Base-by-base conservation (phyloP, 2,888 invertebrate species). In the Scaptodrosophila latifasciaeformis region DNA sequence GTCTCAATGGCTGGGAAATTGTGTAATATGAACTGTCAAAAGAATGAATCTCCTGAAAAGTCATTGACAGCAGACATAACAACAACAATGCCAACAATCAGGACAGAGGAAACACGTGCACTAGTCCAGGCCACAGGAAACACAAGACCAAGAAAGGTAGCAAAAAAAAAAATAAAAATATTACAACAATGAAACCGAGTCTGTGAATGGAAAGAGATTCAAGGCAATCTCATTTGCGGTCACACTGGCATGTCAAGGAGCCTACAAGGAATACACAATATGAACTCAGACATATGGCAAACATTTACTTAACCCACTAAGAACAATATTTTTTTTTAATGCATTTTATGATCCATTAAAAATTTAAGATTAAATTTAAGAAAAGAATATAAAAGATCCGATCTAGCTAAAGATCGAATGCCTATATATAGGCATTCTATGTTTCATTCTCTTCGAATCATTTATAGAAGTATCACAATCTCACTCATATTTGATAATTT, bases 211-310 rank as follows among this genome's bases (percentile, higher is more conserved):
- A 4, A 9, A 12, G 9, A 18, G 19, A 10, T 17, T 19, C 42
- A 49, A 43, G 49, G 70, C 61, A 67, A 68, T 78, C 81, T 72
- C 81, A 79, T 81, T 79, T 81, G 77, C 45, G 81, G 75, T 62
- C 64, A 54, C 63, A 63, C 61, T 66, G 81, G 54, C 69, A 64
- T 81, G 80, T 79, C 79, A 62, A 68, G 54, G 54, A 66, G 64
- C 56, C 53, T 27, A 17, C 35, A 48, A 35, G 17, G 37, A 56
- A 37, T 47, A 51, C 24, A 44, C 54, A 52, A 48, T 42, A 27
- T 27, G 31, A 44, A 34, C 35, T 54, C 27, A 29, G 50, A 55
- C 78, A 71, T 77, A 77, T 70, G 75, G 67, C 54, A 46, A 58
- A 44, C 62, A 62, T 76, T 65, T 61, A 2, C 21, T n/a, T n/a